Percentiles rank a stretch among this genome's conserved stretches.
Conservation (phyloP, 2,888 invertebrate genomes). For the Hypsopygia costalis region DNA sequence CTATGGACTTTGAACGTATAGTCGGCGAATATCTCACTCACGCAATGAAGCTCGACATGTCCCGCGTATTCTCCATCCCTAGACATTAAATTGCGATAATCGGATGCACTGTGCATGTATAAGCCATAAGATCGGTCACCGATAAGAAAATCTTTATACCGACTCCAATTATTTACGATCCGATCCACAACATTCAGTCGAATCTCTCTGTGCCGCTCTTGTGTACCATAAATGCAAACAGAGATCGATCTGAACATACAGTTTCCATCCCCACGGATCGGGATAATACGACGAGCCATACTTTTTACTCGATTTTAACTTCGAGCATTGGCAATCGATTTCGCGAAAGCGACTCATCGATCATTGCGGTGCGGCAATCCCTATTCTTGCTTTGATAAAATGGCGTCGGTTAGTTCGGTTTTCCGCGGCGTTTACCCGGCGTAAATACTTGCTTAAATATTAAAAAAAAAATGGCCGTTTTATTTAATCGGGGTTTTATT, state of each 20-base stretch:
- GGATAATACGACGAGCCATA: conserved; percentile 49
- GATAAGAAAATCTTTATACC: conserved; percentile 66
- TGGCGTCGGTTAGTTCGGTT: neutral
- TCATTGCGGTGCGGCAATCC: conserved; percentile 13
- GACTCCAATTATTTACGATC: conserved; percentile 55
- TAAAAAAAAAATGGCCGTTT: neutral
- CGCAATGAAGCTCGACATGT: conserved; percentile 61
- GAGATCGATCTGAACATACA: conserved; percentile 65
- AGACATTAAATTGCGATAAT: conserved; percentile 55
- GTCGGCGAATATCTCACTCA: conserved; percentile 53
- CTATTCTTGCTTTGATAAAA: conserved; percentile 8
- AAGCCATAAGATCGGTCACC: conserved; percentile 60
- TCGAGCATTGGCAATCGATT: conserved; percentile 12
- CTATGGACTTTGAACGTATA: conserved; percentile 63
- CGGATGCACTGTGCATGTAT: conserved; percentile 32
- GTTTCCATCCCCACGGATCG: conserved; percentile 65
- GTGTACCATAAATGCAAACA: conserved; percentile 54
- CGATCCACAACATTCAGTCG: conserved; percentile 50
- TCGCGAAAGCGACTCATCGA: conserved; percentile 19
- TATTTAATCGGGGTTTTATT: neutral
- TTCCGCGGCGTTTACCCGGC: neutral
- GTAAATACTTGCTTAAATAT: no score
- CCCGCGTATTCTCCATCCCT: conserved; percentile 66
- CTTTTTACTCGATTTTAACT: conserved; percentile 17
- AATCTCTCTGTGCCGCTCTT: conserved; percentile 60